These are phyloP conservation scores for Ciconia maguari DNA, from an alignment of 2,113 vertebrate species.

Conservation along the genomic window DNA sequence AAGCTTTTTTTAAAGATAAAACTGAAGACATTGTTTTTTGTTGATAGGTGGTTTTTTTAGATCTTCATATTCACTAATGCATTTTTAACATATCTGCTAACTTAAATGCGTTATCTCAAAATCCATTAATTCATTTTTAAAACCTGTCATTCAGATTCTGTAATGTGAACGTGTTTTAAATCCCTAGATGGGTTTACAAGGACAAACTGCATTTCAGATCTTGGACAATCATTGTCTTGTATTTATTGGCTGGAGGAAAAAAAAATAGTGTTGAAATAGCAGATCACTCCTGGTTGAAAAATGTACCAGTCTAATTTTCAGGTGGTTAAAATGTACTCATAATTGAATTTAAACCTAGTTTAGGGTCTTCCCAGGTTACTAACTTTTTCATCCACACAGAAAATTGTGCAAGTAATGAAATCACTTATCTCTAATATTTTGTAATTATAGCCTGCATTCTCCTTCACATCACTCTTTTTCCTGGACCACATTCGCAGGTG, in stretches of 20 bases:
- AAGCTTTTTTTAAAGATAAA: background rate
- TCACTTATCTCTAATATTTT: background rate
- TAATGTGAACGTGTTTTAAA: background rate
- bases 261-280: background rate
- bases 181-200: background rate
- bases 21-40: background rate
- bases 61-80: background rate
- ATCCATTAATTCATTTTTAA: background rate
- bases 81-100: background rate
- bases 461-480: background rate
- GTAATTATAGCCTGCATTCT: background rate
- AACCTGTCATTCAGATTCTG: background rate
- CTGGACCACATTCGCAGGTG: background rate
- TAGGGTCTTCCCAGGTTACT: background rate
- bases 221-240: background rate
- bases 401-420: background rate
- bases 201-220: background rate
- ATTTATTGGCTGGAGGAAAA: background rate
- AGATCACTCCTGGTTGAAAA: background rate
- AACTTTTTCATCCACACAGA: background rate
- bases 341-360: conserved; percentile 3
- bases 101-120: background rate
- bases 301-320: background rate
- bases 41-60: background rate
- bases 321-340: background rate